Evolutionary conservation across 2,113 vertebrate species (phyloP).

Genomic region (Deroptyus accipitrinus): DNA sequence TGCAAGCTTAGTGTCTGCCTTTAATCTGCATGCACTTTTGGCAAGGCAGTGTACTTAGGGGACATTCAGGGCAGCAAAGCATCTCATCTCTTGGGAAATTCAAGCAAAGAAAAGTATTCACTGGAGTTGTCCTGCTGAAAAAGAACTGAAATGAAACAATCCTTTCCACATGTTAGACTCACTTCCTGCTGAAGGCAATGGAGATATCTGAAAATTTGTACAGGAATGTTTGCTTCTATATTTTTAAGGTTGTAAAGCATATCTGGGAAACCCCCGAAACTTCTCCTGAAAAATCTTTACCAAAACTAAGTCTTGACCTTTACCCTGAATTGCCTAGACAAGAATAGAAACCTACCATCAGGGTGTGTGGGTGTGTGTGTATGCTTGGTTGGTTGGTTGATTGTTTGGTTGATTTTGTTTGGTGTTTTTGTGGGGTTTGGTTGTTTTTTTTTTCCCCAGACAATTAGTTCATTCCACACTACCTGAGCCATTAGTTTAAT

Average conservation of each 20-base stretch:
- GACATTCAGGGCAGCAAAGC: background rate
- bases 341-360: background rate
- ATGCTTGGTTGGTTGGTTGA: background rate
- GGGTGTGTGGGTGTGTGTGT: too few species aligned
- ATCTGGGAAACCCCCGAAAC: fast-evolving
- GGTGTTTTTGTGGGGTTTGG: background rate
- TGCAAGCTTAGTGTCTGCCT: fast-evolving
- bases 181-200: background rate
- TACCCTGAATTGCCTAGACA: background rate
- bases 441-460: background rate
- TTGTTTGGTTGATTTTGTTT: background rate
- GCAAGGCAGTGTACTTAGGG: background rate
- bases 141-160: background rate
- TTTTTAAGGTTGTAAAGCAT: background rate
- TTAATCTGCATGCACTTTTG: background rate
- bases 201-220: background rate
- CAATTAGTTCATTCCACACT: background rate
- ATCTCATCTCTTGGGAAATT: background rate
- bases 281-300: background rate
- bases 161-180: background rate
- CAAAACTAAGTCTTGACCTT: background rate
- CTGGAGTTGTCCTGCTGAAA: background rate
- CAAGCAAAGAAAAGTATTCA: background rate
- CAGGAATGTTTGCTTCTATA: background rate
- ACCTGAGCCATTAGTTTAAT: background rate